Evolutionary conservation across 1,140 invertebrate species (phyloP).

Genomic region (Panagrolaimus sp.): DNA sequence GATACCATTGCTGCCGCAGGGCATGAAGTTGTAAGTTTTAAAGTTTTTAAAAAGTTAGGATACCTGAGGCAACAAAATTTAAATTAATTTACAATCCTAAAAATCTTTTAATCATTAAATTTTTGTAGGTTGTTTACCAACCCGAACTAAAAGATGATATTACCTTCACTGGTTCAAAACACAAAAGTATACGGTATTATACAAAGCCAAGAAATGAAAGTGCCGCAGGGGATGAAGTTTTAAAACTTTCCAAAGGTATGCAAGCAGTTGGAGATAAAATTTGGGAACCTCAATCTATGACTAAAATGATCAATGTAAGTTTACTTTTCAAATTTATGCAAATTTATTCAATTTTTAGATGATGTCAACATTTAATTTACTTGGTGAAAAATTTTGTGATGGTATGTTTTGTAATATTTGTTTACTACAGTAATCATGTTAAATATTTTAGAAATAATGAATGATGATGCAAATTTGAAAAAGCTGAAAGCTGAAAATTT

Average conservation of each 20-base stretch:
- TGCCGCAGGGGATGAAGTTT: not conserved
- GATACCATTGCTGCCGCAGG: conserved; percentile 14
- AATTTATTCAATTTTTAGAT: not conserved
- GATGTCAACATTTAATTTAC: not conserved
- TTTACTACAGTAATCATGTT: not conserved
- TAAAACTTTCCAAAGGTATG: not conserved
- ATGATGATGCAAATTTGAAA: conserved; percentile 16
- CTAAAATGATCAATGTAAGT: not conserved
- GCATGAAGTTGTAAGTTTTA: conserved; percentile 21
- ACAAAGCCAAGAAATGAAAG: not conserved
- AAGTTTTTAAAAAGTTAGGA: too few relatives aligned
- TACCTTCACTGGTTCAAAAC: not conserved
- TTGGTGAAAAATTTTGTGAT: not conserved
- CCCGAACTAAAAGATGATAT: conserved; percentile 12
- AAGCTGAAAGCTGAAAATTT: conserved; percentile 23
- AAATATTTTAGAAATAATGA: conserved; percentile 10
- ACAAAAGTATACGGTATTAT: not conserved
- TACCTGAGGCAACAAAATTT: too few relatives aligned
- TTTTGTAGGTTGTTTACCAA: conserved; percentile 6
- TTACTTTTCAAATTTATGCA: not conserved
- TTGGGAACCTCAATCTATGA: conserved; percentile 5
- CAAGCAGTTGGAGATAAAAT: not conserved
- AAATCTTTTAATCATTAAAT: too few relatives aligned
- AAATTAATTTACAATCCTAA: too few relatives aligned
- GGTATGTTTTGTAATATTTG: not conserved